Base-by-base conservation (phyloP, 2,113 vertebrate genomes). In the Meles meles region DNA sequence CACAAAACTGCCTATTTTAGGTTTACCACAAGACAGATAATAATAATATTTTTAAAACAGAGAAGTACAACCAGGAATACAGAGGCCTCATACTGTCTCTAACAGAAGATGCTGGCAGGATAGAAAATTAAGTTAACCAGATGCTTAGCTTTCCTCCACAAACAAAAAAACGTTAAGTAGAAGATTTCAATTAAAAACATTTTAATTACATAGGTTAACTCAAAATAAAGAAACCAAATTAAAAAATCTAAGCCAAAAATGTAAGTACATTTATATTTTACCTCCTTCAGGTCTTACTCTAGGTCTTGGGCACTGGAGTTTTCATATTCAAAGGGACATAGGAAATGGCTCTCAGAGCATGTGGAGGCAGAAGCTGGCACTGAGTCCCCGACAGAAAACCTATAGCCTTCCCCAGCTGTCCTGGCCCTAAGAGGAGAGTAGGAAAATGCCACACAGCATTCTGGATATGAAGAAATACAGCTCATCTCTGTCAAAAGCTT, bases 21-120 rank as follows among this genome's bases (percentile, higher is more conserved):
- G 49, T 10, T 96, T 89, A 85, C n/a, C 83, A 65, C 37, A 93
- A 49, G 80, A 95, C 31, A 81, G 39, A 93, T 47, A 76, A 47
- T 63, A 90, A 44, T 88, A 81, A 34, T 44, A 92, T 79, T 92
- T 83, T 90, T 42, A 96, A 93, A 88, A 55, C 57, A 88, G 74
- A 49, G 34, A 63, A 39, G 39, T 59, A 31, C 37, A 47, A 74
- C 59, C 59, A 42, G 29, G 65, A 55, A 11, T 81, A 12, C 0
- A 87, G 44, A 92, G 18, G 39, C 44, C 55, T 83, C 44, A 86
- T 71, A 81, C 72, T 89, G 29, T 95, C 23, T 72, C 44, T 83
- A 59, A 44, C 13, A 37, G 84, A 83, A 77, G 7, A 87, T 67
- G 37, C 6, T 63, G 37, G 34, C 23, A 89, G 5, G 63, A 9